A percentile compares a stretch with the other conserved stretches of the same genome.
These are phyloP conservation scores for Drosophila mulleri DNA, from an alignment of 2,888 invertebrate species.

Conservation along the genomic window DNA sequence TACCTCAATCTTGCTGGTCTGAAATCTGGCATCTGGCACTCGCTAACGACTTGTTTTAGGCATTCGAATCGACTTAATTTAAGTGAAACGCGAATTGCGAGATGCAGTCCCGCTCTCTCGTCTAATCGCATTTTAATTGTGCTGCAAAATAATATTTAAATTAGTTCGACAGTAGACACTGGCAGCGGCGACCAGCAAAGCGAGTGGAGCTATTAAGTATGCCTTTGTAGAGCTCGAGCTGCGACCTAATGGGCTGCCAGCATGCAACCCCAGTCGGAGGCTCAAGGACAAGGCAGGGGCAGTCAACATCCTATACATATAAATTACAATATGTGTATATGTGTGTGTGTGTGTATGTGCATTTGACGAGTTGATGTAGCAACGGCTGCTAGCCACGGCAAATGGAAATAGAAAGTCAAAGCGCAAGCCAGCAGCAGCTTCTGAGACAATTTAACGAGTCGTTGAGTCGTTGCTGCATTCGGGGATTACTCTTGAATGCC, in stretches of 20 bases:
- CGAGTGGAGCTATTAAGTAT: constrained; percentile 51
- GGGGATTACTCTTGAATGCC: constrained; percentile 8
- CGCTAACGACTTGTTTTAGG: constrained; percentile 19
- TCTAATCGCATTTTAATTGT: constrained; percentile 75
- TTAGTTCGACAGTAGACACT: constrained; percentile 58
- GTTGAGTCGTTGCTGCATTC: constrained; percentile 1
- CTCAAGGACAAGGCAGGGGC: constrained; percentile 49
- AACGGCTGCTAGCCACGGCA: constrained; percentile 23
- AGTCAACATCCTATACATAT: constrained; percentile 16
- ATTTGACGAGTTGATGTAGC: constrained; percentile 1
- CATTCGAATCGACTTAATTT: constrained; percentile 46
- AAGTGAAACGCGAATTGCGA: constrained; percentile 39
- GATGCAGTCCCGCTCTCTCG: constrained; percentile 43
- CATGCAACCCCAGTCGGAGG: constrained; percentile 59
- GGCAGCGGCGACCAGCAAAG: constrained; percentile 24
- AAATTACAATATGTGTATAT: not conserved
- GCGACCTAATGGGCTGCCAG: constrained; percentile 67
- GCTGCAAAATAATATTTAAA: constrained; percentile 73
- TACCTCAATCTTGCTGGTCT: too few relatives aligned
- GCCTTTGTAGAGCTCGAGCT: constrained; percentile 11
- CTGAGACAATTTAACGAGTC: constrained; percentile 24
- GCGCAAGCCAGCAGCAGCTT: constrained; percentile 28
- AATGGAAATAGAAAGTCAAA: constrained; percentile 11
- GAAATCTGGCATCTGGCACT: not conserved
- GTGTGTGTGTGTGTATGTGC: not conserved